A percentile compares a stretch with the other conserved stretches of the same genome.
Evolutionary conservation across 2,888 invertebrate genomes (phyloP).

Genomic region (Lasioglossum figueresi): DNA sequence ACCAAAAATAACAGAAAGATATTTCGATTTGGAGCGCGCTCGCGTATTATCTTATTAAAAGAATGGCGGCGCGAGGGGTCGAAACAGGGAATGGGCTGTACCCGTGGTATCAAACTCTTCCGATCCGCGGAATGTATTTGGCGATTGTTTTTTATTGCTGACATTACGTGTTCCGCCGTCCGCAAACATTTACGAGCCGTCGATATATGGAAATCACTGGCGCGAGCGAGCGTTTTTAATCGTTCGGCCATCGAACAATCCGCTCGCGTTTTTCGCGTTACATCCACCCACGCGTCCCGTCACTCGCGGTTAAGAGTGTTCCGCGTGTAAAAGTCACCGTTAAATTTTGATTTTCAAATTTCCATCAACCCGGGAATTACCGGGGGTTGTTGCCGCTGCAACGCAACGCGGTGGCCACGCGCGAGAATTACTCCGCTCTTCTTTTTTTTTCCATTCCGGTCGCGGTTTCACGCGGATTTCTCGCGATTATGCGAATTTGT

Average conservation of each 20-base stretch:
- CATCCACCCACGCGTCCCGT: background rate
- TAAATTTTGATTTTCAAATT: constrained; percentile 37
- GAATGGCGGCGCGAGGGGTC: background rate
- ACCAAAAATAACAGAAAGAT: constrained; percentile 2
- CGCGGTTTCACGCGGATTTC: background rate
- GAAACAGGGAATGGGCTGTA: background rate
- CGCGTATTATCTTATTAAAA: constrained; percentile 15
- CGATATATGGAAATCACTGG: constrained; percentile 44
- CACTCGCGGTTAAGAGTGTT: constrained; percentile 13
- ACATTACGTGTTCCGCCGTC: constrained; percentile 24
- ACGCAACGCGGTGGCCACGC: too few relatives aligned
- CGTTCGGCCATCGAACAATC: constrained; percentile 39
- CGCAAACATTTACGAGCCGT: constrained; percentile 30
- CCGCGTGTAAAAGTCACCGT: background rate
- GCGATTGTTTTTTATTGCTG: constrained; percentile 13
- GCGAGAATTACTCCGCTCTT: constrained; percentile 12
- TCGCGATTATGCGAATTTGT: background rate
- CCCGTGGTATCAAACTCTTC: background rate
- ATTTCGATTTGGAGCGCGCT: background rate
- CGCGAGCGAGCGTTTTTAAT: constrained; percentile 38
- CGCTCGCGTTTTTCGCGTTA: constrained; percentile 20
- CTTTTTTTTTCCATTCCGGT: background rate
- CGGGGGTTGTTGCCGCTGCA: background rate
- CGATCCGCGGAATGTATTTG: background rate
- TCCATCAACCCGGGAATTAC: constrained; percentile 4